Percentiles rank a stretch among this genome's conserved stretches.
Conservation (phyloP, 2,113 vertebrate species). For the Neodontobutis hainanensis region DNA sequence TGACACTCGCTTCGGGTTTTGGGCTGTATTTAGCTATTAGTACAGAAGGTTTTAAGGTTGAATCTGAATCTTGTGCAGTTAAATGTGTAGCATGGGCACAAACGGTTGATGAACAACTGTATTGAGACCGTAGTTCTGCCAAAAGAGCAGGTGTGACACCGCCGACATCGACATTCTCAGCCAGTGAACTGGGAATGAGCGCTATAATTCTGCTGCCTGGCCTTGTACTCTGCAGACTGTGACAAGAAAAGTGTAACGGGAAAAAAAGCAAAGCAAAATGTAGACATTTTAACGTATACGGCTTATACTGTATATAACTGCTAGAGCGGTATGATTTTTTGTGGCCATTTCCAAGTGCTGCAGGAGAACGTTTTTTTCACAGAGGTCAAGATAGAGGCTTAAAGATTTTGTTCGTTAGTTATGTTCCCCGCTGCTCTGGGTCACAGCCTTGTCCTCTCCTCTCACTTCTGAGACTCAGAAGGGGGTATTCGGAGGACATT, state of each 20-base stretch:
- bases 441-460: conserved; percentile 57
- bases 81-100: conserved; percentile 34
- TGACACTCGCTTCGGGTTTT: conserved; percentile 36
- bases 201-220: conserved; percentile 33
- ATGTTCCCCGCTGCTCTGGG: conserved; percentile 37
- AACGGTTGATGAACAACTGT: conserved; percentile 43
- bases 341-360: not conserved
- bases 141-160: conserved; percentile 16
- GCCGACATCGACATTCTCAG: conserved; percentile 4
- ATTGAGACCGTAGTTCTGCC: conserved; percentile 26
- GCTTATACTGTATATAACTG: not conserved
- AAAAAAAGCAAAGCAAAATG: not conserved
- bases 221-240: conserved; percentile 9
- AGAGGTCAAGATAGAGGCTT: conserved; percentile 22
- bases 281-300: not conserved
- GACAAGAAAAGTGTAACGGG: conserved; percentile 1
- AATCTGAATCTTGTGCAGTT: conserved; percentile 24
- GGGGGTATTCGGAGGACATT: conserved; percentile 54
- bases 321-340: not conserved
- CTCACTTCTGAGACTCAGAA: conserved; percentile 54
- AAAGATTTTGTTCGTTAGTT: conserved; percentile 31
- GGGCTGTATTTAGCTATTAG: conserved; percentile 41
- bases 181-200: conserved; percentile 18
- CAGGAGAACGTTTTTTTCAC: not conserved
- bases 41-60: conserved; percentile 44